Evolutionary conservation across 1,140 invertebrate genomes (phyloP).

Genomic region (Bactericera cockerelli): DNA sequence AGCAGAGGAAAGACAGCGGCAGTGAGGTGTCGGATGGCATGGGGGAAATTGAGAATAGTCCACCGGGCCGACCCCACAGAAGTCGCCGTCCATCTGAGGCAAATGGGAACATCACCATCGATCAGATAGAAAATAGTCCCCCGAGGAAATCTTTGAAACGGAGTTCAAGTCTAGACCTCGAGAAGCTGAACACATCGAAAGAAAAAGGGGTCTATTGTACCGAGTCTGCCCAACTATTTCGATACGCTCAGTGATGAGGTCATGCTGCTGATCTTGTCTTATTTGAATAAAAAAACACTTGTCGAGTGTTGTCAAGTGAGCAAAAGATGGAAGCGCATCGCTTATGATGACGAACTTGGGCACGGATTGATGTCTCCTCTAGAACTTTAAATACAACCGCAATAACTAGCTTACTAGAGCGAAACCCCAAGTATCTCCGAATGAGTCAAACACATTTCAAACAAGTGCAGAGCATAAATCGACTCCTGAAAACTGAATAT

Average conservation of each 20-base stretch:
- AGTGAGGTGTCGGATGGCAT: neutral
- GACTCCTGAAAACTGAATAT: slow-evolving; percentile 47
- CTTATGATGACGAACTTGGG: slow-evolving; percentile 73
- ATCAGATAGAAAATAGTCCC: slow-evolving; percentile 1
- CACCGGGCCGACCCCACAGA: neutral
- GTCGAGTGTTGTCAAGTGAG: slow-evolving; percentile 49
- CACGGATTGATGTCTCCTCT: slow-evolving; percentile 57
- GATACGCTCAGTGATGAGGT: slow-evolving; percentile 64
- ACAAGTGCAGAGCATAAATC: neutral
- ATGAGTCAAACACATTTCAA: slow-evolving; percentile 56
- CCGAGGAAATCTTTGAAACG: neutral
- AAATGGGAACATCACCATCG: neutral
- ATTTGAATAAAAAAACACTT: slow-evolving; percentile 59
- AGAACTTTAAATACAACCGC: slow-evolving; percentile 45
- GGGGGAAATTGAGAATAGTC: neutral
- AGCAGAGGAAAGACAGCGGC: neutral
- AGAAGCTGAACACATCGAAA: neutral
- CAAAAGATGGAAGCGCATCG: slow-evolving; percentile 51
- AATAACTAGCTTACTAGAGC: slow-evolving; percentile 48
- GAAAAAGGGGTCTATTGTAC: neutral
- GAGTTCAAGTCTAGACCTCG: slow-evolving; percentile 3
- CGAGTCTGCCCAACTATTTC: slow-evolving; percentile 34
- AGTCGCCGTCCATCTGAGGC: neutral
- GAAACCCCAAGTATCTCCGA: slow-evolving; percentile 56
- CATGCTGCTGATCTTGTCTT: slow-evolving; percentile 62